A percentile compares a stretch with the other conserved stretches of the same genome.
phyloP scores from a whole-genome alignment of 2,888 invertebrate genomes.

The Ariolimax columbianus region DNA sequence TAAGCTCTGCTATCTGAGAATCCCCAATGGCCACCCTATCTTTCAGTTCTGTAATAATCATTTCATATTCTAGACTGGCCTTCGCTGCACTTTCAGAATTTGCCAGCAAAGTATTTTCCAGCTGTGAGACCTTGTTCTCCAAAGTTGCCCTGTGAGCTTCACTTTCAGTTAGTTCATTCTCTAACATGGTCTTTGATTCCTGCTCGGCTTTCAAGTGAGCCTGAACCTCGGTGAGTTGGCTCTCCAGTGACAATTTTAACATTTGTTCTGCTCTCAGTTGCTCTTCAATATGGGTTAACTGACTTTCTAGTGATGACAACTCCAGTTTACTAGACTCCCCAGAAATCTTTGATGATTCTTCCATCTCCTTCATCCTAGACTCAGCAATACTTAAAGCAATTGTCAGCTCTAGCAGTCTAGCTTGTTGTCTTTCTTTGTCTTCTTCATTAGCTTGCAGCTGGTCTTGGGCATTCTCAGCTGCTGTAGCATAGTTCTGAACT shows the following conservation, averaged over 20 bases:
- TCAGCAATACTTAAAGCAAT: constrained; percentile 18
- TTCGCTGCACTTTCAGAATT: constrained; percentile 22
- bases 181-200: constrained; percentile 24
- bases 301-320: neutral
- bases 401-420: constrained; percentile 27
- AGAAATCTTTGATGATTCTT: neutral
- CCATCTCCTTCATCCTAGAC: constrained; percentile 9
- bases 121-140: constrained; percentile 6
- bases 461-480: constrained; percentile 46
- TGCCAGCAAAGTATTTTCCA: constrained; percentile 11
- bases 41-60: constrained; percentile 37
- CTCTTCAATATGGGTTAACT: neutral
- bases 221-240: neutral
- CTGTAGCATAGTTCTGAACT: constrained; percentile 50
- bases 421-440: neutral
- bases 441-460: constrained; percentile 52
- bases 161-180: constrained; percentile 24
- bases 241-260: constrained; percentile 6
- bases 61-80: constrained; percentile 16
- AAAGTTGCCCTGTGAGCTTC: constrained; percentile 27
- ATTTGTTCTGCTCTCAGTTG: constrained; percentile 12
- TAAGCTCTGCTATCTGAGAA: constrained; percentile 35
- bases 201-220: constrained; percentile 16
- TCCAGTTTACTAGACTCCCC: neutral
- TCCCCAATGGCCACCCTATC: constrained; percentile 20